Percentiles rank a stretch among this genome's conserved stretches.
Evolutionary conservation across 64 coral and sea anemone genomes (phyloP).

Genomic region (Hydrozoanthus tunicans): DNA sequence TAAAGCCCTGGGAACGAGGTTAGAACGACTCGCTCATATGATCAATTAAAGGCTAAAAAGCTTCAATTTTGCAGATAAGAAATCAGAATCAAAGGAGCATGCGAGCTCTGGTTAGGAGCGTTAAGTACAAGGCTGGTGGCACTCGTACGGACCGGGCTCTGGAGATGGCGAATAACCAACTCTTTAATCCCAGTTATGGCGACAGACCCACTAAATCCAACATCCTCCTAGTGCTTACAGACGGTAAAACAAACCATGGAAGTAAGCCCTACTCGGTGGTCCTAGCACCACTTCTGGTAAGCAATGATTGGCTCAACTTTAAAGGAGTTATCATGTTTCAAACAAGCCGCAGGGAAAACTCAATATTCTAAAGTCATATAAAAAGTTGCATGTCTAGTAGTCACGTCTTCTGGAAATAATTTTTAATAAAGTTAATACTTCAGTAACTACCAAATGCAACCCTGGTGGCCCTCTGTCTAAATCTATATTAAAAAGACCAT

Average conservation of each 20-base stretch:
- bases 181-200: constrained; percentile 48
- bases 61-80: constrained; percentile 4
- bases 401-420: too few species aligned
- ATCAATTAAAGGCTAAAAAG: background rate
- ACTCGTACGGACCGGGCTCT: constrained; percentile 78
- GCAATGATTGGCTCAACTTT: background rate
- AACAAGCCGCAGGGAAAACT: background rate
- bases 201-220: constrained; percentile 53
- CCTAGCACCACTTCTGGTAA: constrained; percentile 68
- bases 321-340: background rate
- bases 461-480: too few species aligned
- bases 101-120: background rate
- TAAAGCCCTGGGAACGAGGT: too few species aligned
- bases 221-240: constrained; percentile 78
- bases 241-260: constrained; percentile 78
- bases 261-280: constrained; percentile 67
- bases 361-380: background rate
- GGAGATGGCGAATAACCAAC: constrained; percentile 41
- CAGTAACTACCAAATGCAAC: too few species aligned
- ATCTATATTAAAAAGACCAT: too few species aligned
- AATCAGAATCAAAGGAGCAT: constrained; percentile 24
- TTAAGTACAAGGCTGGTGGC: constrained; percentile 47
- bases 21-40: too few species aligned
- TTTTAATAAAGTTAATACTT: too few species aligned
- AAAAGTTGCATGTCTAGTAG: too few species aligned